phyloP scores from a whole-genome alignment of 2,888 invertebrate genomes.

The Eupithecia insigniata region DNA sequence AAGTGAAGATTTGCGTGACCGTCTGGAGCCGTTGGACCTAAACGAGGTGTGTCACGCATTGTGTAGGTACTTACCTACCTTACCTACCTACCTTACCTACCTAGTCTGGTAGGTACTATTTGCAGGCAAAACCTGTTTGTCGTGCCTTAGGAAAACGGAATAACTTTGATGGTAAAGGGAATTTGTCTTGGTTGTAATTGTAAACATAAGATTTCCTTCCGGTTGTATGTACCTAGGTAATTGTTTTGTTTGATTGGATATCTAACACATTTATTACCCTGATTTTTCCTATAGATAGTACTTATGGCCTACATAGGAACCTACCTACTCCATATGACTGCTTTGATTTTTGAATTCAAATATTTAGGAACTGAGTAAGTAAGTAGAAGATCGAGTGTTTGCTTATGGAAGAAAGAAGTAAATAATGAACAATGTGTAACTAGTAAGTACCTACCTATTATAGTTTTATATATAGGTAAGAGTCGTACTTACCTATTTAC shows the following conservation, averaged over 20 bases:
- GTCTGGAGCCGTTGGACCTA: conserved; percentile 35
- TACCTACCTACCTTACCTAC: too few species aligned
- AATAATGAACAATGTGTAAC: too few species aligned
- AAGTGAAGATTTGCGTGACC: conserved; percentile 44
- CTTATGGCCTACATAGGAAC: background rate
- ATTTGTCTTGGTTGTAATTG: conserved; percentile 11
- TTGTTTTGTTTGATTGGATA: background rate
- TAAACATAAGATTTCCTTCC: conserved; percentile 8
- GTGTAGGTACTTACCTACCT: conserved; percentile 18
- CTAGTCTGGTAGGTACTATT: conserved; percentile 14
- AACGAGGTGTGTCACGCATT: conserved; percentile 43
- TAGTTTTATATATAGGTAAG: too few species aligned
- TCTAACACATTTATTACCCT: background rate
- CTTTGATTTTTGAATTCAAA: background rate
- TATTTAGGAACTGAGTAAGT: background rate
- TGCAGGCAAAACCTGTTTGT: conserved; percentile 29
- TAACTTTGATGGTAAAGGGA: conserved; percentile 11
- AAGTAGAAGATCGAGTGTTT: background rate
- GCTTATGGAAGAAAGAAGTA: background rate
- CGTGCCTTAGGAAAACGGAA: conserved; percentile 15
- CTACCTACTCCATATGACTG: background rate
- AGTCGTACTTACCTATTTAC: too few species aligned
- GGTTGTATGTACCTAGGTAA: background rate
- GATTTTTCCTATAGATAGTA: background rate
- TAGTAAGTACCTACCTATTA: background rate